Evolutionary conservation across 2,113 vertebrate genomes (phyloP).

Genomic region (human): DNA sequence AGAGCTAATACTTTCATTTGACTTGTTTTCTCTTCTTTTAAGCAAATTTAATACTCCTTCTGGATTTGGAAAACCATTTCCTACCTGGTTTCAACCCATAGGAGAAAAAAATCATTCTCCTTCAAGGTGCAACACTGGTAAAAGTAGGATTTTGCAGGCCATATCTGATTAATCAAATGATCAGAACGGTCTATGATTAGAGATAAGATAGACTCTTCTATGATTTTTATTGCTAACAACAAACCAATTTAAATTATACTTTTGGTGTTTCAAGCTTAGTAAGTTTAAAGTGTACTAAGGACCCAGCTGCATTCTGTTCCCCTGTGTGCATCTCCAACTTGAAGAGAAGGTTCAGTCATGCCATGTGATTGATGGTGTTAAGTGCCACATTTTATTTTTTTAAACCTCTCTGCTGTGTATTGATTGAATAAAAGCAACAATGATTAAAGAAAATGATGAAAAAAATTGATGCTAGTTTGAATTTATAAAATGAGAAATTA

Average conservation of each 20-base stretch:
- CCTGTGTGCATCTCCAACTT: background rate
- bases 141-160: background rate
- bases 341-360: background rate
- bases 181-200: background rate
- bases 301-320: background rate
- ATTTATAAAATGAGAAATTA: constrained; percentile 41
- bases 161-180: background rate
- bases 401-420: background rate
- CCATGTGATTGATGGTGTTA: background rate
- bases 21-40: background rate
- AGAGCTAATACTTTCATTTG: background rate
- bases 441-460: background rate
- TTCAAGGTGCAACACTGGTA: background rate
- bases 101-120: background rate
- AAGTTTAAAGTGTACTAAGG: background rate
- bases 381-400: background rate
- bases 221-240: background rate
- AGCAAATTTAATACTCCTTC: constrained; percentile 24
- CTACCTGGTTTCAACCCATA: background rate
- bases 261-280: background rate
- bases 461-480: background rate
- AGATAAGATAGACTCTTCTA: background rate
- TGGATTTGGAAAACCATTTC: constrained; percentile 37
- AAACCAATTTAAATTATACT: background rate
- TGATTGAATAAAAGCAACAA: background rate